Conservation (phyloP, 1,140 invertebrate genomes). For the Pachypeltis micranthus region DNA sequence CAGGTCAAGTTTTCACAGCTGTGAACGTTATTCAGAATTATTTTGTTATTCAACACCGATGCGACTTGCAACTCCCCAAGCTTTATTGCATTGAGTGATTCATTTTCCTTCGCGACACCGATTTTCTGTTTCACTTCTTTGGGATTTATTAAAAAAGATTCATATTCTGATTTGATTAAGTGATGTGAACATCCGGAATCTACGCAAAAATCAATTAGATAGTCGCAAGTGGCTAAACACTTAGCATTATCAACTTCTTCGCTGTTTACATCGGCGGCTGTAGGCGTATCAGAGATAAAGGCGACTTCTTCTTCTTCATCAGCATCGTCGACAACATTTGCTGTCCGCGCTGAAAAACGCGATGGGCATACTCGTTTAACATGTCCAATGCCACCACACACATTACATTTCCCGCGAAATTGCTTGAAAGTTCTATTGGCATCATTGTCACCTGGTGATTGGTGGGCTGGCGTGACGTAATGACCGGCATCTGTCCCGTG, state of each 20-base stretch:
- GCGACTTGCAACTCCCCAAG: background rate
- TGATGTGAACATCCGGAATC: background rate
- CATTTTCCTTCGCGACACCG: too few relatives aligned
- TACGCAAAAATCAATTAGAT: background rate
- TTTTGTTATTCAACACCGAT: background rate
- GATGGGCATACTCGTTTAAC: conserved; percentile 2
- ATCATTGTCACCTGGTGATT: too few relatives aligned
- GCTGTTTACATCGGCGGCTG: too few relatives aligned
- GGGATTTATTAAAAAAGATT: background rate
- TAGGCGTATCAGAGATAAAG: too few relatives aligned
- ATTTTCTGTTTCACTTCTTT: background rate
- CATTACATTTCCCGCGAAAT: too few relatives aligned
- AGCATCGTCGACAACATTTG: background rate
- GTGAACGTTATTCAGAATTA: background rate
- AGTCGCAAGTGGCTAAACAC: background rate
- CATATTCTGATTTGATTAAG: background rate
- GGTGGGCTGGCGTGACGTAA: too few relatives aligned
- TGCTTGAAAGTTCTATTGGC: too few relatives aligned
- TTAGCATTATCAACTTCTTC: background rate
- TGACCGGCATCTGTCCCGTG: too few relatives aligned
- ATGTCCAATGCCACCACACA: too few relatives aligned
- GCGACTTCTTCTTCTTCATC: background rate
- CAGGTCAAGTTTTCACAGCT: background rate
- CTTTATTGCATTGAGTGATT: background rate
- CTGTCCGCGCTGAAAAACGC: background rate